A percentile compares a stretch with the other conserved stretches of the same genome.
These are phyloP conservation scores for Urocyon cinereoargenteus DNA, from an alignment of 2,797 vertebrate genomes.

Conservation along the genomic window DNA sequence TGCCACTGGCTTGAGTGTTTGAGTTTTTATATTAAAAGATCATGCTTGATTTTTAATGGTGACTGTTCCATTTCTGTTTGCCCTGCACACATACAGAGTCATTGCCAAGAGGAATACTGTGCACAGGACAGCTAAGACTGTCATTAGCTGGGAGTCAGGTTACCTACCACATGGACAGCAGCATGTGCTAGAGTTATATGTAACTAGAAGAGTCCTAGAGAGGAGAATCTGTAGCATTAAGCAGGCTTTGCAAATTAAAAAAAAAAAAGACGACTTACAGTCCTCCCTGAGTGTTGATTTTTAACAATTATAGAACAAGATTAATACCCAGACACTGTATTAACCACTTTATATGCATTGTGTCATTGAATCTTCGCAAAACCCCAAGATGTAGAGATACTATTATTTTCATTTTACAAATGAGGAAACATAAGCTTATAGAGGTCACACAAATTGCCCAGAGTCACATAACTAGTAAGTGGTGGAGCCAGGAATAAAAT, in stretches of 20 bases:
- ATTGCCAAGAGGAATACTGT: conserved; percentile 60
- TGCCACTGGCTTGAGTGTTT: neutral
- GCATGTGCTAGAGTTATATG: conserved; percentile 20
- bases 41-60: conserved; percentile 35
- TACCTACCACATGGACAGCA: conserved; percentile 29
- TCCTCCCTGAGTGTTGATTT: conserved; percentile 27
- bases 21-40: conserved; percentile 45
- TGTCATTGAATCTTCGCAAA: neutral
- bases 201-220: conserved; percentile 35
- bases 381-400: neutral
- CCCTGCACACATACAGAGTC: neutral
- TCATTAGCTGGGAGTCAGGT: conserved; percentile 52
- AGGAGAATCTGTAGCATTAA: conserved; percentile 67
- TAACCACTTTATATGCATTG: neutral
- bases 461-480: neutral
- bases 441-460: conserved; percentile 1
- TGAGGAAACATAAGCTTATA: conserved; percentile 20
- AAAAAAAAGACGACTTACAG: neutral
- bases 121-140: conserved; percentile 69
- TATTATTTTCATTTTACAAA: conserved; percentile 50
- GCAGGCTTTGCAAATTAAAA: conserved; percentile 69
- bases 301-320: neutral
- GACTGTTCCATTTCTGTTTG: conserved; percentile 23
- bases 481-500: conserved; percentile 27
- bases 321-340: neutral